Evolutionary conservation across 2,888 invertebrate species (phyloP).

Genomic region (Kuschelorhynchus macadamiae): DNA sequence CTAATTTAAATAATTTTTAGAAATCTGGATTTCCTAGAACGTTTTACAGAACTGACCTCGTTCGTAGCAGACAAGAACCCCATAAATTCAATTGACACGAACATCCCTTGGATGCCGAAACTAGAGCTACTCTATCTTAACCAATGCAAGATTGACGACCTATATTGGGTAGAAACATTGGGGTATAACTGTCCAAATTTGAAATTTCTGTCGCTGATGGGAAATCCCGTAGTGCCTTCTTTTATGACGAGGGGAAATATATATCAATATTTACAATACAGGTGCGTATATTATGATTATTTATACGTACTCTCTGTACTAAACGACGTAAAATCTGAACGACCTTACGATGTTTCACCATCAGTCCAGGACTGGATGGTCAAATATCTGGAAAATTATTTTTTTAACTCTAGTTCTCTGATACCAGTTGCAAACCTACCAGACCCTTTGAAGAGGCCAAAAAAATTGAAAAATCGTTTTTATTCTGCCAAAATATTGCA

Average conservation of each 20-base stretch:
- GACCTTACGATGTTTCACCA: background rate
- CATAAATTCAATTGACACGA: slow-evolving; percentile 76
- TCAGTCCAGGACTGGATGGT: too few species aligned
- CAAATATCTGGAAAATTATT: too few species aligned
- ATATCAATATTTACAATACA: slow-evolving; percentile 82
- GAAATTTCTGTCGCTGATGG: slow-evolving; percentile 85
- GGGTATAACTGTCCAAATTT: slow-evolving; percentile 81
- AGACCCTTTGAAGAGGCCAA: too few species aligned
- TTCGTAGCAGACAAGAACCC: slow-evolving; percentile 87
- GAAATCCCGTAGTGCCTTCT: slow-evolving; percentile 86
- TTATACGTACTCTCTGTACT: too few species aligned
- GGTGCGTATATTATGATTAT: too few species aligned
- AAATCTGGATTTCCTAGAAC: slow-evolving; percentile 79
- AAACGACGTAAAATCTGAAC: background rate
- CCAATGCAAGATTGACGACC: slow-evolving; percentile 70
- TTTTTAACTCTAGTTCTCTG: too few species aligned
- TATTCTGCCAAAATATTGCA: too few species aligned
- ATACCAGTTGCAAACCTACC: too few species aligned
- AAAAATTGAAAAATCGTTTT: too few species aligned
- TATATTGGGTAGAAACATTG: slow-evolving; percentile 81
- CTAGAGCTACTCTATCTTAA: slow-evolving; percentile 84
- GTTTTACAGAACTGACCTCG: slow-evolving; percentile 81
- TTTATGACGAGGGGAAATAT: slow-evolving; percentile 83
- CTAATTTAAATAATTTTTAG: slow-evolving; percentile 70
- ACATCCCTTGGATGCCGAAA: slow-evolving; percentile 80